These are phyloP conservation scores for Trichosurus vulpecula DNA, from an alignment of 2,797 vertebrate species.

Conservation along the genomic window DNA sequence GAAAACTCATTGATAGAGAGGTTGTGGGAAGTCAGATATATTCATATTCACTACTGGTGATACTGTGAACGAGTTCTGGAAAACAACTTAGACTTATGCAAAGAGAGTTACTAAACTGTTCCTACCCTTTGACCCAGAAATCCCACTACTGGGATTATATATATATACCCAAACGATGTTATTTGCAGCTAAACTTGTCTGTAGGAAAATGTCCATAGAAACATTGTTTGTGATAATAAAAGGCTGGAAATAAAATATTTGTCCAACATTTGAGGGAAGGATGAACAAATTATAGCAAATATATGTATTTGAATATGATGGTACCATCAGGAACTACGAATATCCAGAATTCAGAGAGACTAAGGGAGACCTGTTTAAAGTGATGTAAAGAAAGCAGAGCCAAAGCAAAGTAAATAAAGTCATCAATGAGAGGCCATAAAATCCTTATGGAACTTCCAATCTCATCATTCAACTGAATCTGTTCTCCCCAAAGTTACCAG, in stretches of 20 bases:
- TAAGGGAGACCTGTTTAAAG: background rate
- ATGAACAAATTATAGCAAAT: background rate
- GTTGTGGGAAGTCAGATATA: background rate
- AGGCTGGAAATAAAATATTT: background rate
- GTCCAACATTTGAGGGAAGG: background rate
- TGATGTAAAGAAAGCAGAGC: background rate
- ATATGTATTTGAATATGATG: background rate
- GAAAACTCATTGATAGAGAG: background rate
- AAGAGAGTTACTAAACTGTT: background rate
- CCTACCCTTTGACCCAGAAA: background rate
- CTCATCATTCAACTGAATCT: background rate
- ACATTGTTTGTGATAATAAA: background rate
- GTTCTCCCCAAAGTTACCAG: background rate
- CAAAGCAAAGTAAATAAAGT: background rate
- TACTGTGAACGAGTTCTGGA: background rate
- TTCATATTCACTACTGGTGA: background rate
- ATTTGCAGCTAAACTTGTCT: background rate
- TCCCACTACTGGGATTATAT: background rate
- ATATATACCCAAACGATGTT: background rate
- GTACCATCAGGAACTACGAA: background rate
- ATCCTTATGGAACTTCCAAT: background rate
- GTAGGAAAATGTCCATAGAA: background rate
- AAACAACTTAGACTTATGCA: background rate
- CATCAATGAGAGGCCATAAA: background rate
- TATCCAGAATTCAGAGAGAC: background rate